These are phyloP conservation scores for Berghia stephanieae DNA, from an alignment of 1,140 invertebrate species.

Conservation along the genomic window DNA sequence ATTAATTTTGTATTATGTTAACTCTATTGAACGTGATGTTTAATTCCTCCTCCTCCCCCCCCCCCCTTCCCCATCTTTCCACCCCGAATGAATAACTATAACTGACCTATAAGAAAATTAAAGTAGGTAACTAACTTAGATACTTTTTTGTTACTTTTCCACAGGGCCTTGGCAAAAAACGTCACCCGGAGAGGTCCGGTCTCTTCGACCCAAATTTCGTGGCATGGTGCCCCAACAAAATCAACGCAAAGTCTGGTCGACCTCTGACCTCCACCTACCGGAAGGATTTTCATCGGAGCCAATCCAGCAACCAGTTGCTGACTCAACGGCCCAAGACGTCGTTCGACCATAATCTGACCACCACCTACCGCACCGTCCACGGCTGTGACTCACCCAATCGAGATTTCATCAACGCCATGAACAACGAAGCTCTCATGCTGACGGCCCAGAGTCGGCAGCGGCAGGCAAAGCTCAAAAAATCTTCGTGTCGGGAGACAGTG, in stretches of 20 bases:
- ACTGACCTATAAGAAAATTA: too few relatives aligned
- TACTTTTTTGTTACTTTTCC: too few relatives aligned
- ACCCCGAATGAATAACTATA: too few relatives aligned
- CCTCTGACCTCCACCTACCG: slow-evolving; percentile 56
- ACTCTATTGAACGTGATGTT: too few relatives aligned
- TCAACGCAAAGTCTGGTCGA: slow-evolving; percentile 44
- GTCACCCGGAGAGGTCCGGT: slow-evolving; percentile 50
- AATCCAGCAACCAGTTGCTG: slow-evolving; percentile 42
- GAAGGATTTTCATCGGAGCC: slow-evolving; percentile 46
- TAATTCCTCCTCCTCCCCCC: too few relatives aligned
- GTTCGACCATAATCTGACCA: slow-evolving; percentile 54
- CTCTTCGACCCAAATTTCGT: slow-evolving; percentile 57
- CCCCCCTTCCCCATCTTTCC: too few relatives aligned
- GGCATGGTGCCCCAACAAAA: slow-evolving; percentile 57
- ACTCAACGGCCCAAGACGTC: slow-evolving; percentile 54
- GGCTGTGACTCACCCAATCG: slow-evolving; percentile 50
- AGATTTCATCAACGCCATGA: slow-evolving; percentile 49
- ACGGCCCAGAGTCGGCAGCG: slow-evolving; percentile 45
- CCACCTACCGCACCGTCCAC: slow-evolving; percentile 60
- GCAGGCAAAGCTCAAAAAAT: slow-evolving; percentile 45
- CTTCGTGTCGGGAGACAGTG: slow-evolving; percentile 49
- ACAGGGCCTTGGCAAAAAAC: slow-evolving; percentile 60
- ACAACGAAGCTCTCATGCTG: slow-evolving; percentile 52
- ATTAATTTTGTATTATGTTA: too few relatives aligned
- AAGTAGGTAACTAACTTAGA: too few relatives aligned